Conservation (phyloP, 2,113 vertebrate species). For the Formicarius rufipectus region DNA sequence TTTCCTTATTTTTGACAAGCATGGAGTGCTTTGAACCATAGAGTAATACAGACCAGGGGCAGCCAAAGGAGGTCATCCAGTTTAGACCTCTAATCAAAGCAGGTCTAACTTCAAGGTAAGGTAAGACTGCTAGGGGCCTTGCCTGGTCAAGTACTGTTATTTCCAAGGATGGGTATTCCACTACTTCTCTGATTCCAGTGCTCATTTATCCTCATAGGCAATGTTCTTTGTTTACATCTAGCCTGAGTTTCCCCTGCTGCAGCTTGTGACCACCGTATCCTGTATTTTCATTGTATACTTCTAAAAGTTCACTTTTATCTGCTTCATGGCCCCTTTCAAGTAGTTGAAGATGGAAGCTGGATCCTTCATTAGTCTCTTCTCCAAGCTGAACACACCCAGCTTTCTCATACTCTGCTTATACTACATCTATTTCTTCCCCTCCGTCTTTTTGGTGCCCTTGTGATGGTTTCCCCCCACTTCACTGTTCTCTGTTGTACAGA, state of each 20-base stretch:
- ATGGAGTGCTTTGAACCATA: accelerated
- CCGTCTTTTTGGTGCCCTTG: not conserved
- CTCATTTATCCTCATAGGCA: not conserved
- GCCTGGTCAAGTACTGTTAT: not conserved
- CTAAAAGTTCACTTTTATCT: not conserved
- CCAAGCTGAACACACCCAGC: not conserved
- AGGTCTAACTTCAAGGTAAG: not conserved
- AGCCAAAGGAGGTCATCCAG: not conserved
- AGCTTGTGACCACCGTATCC: not conserved
- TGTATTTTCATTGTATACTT: not conserved
- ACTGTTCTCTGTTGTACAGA: not conserved
- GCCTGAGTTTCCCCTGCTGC: not conserved
- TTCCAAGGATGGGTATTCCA: not conserved
- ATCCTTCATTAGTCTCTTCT: not conserved
- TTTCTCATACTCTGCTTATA: not conserved
- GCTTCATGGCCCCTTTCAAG: not conserved
- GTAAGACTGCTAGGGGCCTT: not conserved
- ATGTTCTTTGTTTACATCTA: not conserved
- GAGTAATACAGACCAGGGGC: not conserved
- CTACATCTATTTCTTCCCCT: accelerated
- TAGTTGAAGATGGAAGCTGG: not conserved
- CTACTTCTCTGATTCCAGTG: not conserved
- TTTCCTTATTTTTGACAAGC: not conserved
- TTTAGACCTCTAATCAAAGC: not conserved
- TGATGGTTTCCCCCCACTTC: not conserved